Percentiles rank a stretch among this genome's conserved stretches.
These are phyloP conservation scores for Thaumatotibia leucotreta DNA, from an alignment of 1,140 invertebrate genomes.

Conservation along the genomic window DNA sequence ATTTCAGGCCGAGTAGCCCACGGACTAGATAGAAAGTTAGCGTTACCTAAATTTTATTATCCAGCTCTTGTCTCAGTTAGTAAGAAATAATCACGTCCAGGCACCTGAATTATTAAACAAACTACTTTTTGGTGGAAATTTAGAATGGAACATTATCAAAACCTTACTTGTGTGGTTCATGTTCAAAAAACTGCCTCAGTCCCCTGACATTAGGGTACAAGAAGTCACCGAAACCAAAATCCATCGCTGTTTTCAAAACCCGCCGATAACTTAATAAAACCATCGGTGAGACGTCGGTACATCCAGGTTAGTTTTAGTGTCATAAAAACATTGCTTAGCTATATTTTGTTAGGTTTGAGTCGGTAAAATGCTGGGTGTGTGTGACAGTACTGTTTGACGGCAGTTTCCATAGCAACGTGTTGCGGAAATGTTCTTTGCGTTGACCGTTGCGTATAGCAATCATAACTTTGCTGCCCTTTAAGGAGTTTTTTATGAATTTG, in stretches of 20 bases:
- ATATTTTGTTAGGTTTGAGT: slow-evolving; percentile 31
- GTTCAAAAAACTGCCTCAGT: slow-evolving; percentile 49
- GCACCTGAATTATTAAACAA: no score
- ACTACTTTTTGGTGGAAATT: no score
- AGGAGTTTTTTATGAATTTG: slow-evolving; percentile 22
- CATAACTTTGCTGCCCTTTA: slow-evolving; percentile 20
- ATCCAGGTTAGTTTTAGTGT: slow-evolving; percentile 26
- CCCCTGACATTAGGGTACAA: slow-evolving; percentile 55
- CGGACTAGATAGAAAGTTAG: no score
- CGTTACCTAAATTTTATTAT: no score
- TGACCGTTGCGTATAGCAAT: slow-evolving; percentile 19
- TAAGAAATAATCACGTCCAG: no score
- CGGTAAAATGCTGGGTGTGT: slow-evolving; percentile 43
- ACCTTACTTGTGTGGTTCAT: slow-evolving; percentile 31
- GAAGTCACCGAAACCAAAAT: slow-evolving; percentile 62
- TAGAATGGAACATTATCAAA: no score
- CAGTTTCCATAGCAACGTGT: slow-evolving; percentile 48
- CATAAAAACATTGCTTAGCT: slow-evolving; percentile 34
- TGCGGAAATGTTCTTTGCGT: slow-evolving; percentile 39
- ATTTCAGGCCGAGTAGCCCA: no score
- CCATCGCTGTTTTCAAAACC: slow-evolving; percentile 47
- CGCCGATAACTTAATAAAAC: slow-evolving; percentile 39
- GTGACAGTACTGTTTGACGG: slow-evolving; percentile 59
- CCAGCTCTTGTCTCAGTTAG: no score
- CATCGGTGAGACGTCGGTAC: slow-evolving; percentile 27